Percentiles rank a stretch among this genome's conserved stretches.
These are phyloP conservation scores for Lepidurus couesii DNA, from an alignment of 1,140 invertebrate genomes.

Conservation along the genomic window DNA sequence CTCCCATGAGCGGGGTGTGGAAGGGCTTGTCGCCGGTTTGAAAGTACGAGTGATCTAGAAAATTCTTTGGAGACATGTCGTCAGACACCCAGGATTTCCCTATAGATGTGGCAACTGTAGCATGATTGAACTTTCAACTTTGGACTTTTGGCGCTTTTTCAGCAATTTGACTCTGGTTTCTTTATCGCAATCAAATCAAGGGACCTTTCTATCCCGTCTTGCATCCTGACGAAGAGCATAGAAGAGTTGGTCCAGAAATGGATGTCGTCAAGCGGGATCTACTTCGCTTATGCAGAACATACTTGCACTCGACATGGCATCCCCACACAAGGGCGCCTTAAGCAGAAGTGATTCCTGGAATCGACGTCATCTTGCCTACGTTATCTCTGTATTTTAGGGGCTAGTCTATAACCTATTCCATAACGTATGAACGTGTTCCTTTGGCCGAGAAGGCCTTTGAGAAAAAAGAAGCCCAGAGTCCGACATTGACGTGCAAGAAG, in stretches of 20 bases:
- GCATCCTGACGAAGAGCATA: not conserved
- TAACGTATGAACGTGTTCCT: not conserved
- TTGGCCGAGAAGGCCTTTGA: not conserved
- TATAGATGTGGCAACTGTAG: not conserved
- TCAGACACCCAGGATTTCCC: slow-evolving; percentile 1
- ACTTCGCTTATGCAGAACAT: not conserved
- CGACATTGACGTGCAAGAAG: not conserved
- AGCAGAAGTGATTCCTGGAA: not conserved
- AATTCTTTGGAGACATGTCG: not conserved
- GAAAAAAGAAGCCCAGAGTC: not conserved
- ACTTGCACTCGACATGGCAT: not conserved
- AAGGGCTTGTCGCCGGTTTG: not conserved
- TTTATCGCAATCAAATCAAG: not conserved
- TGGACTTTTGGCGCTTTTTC: not conserved
- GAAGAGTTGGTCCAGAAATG: not conserved
- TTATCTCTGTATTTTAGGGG: not conserved
- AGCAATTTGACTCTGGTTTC: not conserved
- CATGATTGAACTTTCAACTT: not conserved
- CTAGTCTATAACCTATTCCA: not conserved
- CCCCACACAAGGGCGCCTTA: not conserved
- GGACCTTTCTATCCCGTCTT: not conserved
- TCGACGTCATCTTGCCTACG: not conserved
- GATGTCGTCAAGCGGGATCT: not conserved
- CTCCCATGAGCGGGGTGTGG: not conserved
- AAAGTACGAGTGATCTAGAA: not conserved